Conservation (phyloP, 2,797 vertebrate species). For the Dendrocincla fuliginosa region DNA sequence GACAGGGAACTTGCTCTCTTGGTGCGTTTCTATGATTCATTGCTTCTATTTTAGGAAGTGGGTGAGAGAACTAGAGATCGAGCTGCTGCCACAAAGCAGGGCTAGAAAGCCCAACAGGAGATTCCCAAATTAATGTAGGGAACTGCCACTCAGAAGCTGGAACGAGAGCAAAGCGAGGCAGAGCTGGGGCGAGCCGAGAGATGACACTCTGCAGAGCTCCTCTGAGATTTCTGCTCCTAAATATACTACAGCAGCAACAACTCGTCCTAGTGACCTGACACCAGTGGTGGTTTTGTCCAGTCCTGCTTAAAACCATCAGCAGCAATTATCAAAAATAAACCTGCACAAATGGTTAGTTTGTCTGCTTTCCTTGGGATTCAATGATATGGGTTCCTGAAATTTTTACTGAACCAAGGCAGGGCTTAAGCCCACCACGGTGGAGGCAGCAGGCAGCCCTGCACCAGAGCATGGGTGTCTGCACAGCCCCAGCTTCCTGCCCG, state of each 20-base stretch:
- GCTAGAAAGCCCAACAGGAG: slow-evolving; percentile 47
- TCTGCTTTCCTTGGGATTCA: not conserved
- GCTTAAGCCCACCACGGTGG: not conserved
- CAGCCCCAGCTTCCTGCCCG: not conserved
- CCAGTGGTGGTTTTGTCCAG: not conserved
- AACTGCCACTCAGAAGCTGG: not conserved
- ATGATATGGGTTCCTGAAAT: not conserved
- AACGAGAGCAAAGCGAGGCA: slow-evolving; percentile 6
- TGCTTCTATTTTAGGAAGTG: slow-evolving; percentile 30
- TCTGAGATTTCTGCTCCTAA: slow-evolving; percentile 24
- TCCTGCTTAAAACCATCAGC: not conserved
- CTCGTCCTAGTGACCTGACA: not conserved
- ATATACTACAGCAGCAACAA: slow-evolving; percentile 2
- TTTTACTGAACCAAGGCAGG: not conserved
- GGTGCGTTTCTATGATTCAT: not conserved
- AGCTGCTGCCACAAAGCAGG: not conserved
- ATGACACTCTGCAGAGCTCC: not conserved
- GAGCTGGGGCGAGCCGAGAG: not conserved
- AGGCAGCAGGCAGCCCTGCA: not conserved
- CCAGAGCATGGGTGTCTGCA: not conserved
- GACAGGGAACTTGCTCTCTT: not conserved
- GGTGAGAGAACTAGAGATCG: not conserved
- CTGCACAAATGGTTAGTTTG: not conserved
- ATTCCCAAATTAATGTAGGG: slow-evolving; percentile 33
- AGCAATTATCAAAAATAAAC: not conserved